A percentile compares a stretch with the other conserved stretches of the same genome.
These are phyloP conservation scores for Umimayanthus kanabou DNA, from an alignment of 92 coral and sea anemone species.

Conservation along the genomic window DNA sequence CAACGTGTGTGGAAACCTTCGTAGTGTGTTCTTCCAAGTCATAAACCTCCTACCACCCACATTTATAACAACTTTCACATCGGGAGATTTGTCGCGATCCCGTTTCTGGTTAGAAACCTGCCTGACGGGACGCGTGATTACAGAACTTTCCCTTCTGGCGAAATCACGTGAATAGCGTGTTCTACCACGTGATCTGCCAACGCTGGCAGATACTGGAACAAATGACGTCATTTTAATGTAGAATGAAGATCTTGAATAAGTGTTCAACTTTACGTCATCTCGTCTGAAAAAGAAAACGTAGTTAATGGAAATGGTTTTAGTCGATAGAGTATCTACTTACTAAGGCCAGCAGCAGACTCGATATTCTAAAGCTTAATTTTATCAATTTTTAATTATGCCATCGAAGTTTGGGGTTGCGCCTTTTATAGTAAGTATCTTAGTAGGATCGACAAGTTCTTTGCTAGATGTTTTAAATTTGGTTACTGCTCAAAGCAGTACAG, in stretches of 20 bases:
- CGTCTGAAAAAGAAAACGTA: conserved; percentile 4
- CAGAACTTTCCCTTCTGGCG: conserved; percentile 2
- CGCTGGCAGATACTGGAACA: neutral
- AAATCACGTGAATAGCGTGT: neutral
- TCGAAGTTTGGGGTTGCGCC: too few species aligned
- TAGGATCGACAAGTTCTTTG: too few species aligned
- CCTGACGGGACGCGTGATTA: neutral
- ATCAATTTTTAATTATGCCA: too few species aligned
- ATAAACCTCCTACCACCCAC: conserved; percentile 92
- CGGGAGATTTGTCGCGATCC: conserved; percentile 35
- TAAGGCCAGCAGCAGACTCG: too few species aligned
- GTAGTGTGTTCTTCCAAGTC: conserved; percentile 86
- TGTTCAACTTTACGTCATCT: neutral
- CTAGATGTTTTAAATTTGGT: too few species aligned
- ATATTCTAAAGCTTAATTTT: too few species aligned
- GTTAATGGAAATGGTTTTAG: neutral
- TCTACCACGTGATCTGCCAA: conserved; percentile 21
- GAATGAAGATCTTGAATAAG: neutral
- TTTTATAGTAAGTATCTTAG: too few species aligned
- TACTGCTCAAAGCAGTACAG: too few species aligned
- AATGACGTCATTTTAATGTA: conserved; percentile 33
- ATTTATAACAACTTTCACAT: conserved; percentile 78
- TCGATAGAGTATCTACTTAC: too few species aligned
- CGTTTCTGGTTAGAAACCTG: neutral
- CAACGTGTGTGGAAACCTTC: conserved; percentile 85